Evolutionary conservation across 2,113 vertebrate genomes (phyloP).

Genomic region (Brachionichthys hirsutus): DNA sequence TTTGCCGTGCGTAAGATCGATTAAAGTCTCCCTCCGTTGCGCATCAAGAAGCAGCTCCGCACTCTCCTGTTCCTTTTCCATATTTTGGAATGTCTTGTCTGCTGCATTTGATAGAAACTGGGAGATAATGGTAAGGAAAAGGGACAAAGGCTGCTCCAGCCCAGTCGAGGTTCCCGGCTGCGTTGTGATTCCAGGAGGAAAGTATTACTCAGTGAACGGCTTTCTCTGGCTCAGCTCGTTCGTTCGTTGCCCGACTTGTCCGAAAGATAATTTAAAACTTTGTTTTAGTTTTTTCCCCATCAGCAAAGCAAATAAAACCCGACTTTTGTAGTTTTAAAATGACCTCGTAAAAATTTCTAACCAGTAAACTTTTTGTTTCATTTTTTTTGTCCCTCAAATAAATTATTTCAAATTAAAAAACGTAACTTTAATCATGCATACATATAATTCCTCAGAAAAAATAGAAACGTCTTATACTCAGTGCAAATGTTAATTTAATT

Average conservation of each 20-base stretch:
- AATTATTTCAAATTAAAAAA: too few species aligned
- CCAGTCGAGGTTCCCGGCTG: constrained; percentile 40
- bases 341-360: too few species aligned
- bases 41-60: background rate
- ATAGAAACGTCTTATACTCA: background rate
- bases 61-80: background rate
- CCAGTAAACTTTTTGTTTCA: too few species aligned
- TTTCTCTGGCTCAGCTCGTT: constrained; percentile 15
- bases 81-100: background rate
- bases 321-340: too few species aligned
- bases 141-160: constrained; percentile 46
- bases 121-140: constrained; percentile 23
- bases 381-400: too few species aligned
- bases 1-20: constrained; percentile 54
- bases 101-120: background rate
- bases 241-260: constrained; percentile 1
- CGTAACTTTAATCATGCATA: too few species aligned
- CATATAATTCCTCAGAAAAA: background rate
- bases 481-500: background rate
- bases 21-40: constrained; percentile 6
- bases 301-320: too few species aligned
- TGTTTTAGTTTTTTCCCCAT: too few species aligned
- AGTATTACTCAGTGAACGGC: constrained; percentile 56
- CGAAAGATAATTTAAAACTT: too few species aligned
- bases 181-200: constrained; percentile 51